Percentiles rank a stretch among this genome's conserved stretches.
Evolutionary conservation across 2,888 invertebrate species (phyloP).

Genomic region (Epistrophe eligans): DNA sequence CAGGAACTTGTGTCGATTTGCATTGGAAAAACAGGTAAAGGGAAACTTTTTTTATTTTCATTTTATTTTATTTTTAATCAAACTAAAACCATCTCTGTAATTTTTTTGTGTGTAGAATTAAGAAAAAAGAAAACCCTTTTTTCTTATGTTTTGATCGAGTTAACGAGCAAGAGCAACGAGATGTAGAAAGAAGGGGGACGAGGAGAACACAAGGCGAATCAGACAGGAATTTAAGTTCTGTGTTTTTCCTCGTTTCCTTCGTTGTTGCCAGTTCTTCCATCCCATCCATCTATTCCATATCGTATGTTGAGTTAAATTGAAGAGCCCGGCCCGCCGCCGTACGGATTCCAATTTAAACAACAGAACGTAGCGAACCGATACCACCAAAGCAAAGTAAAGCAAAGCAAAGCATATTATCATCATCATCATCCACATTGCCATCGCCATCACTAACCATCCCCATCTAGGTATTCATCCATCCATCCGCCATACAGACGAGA

Average conservation of each 20-base stretch:
- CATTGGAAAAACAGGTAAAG: constrained; percentile 46
- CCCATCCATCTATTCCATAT: constrained; percentile 12
- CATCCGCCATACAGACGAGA: constrained; percentile 10
- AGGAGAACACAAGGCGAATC: constrained; percentile 15
- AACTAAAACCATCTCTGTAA: constrained; percentile 8
- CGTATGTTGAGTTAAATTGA: not conserved
- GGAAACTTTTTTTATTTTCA: not conserved
- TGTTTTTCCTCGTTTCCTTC: constrained; percentile 60
- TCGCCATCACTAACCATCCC: constrained; percentile 31
- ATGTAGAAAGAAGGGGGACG: constrained; percentile 9
- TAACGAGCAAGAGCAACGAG: not conserved
- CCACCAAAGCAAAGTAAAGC: constrained; percentile 12
- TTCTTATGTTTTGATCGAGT: constrained; percentile 37
- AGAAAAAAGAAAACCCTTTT: constrained; percentile 9
- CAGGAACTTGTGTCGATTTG: constrained; percentile 64
- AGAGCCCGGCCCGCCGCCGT: constrained; percentile 16
- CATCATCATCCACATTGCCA: constrained; percentile 25
- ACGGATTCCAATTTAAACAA: constrained; percentile 58
- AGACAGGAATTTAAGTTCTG: constrained; percentile 69
- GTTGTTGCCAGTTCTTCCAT: constrained; percentile 35
- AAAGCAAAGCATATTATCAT: constrained; percentile 13
- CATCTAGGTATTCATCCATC: constrained; percentile 34
- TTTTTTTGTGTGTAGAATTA: not conserved
- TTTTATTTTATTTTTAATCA: constrained; percentile 20
- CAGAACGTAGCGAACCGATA: constrained; percentile 15